Evolutionary conservation across 2,888 invertebrate genomes (phyloP), one percentile per base, ranked within the genome.

Genomic region (Parnassius mnemosyne): DNA sequence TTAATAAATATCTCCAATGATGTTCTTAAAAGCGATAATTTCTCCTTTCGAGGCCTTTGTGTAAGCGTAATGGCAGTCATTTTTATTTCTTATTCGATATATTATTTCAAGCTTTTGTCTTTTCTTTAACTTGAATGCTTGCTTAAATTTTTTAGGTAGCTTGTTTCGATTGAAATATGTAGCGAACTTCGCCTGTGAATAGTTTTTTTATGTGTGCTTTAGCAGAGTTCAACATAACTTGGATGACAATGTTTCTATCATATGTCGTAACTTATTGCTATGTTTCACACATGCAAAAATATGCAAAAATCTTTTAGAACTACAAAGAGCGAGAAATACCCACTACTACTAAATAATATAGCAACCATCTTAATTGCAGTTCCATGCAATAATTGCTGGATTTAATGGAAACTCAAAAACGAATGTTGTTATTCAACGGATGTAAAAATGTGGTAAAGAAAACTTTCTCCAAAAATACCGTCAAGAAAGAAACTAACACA

Each of bases 11-110:
- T 75, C 74, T 66, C 68, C 69, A 65, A 70, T 74, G 71, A 69
- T 71, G 69, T 69, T 72, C 72, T 77, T 84, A 83, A 86, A 83
- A 77, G 84, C 79, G 85, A 86, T 89, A 87, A 89, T 85, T 83
- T 78, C 79, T 83, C 79, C 79, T 80, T 80, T 80, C 72, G 72
- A 76, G 70, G 75, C 74, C 71, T 75, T 78, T 73, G 76, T 74
- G 72, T 78, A 77, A 74, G 71, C 71, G 69, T 69, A 71, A 69
- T 73, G 72, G 72, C 65, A 64, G 67, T 73, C 70, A 75, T 76
- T 75, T 73, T 69, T 72, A 67, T 71, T 64, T 71, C 68, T 69
- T 67, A 64, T 46, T 51, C 16, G 16, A 16, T 16, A 16, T 1
- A 16, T 63, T 62, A 25, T 53, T 57, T 57, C 42, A 9, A 11